Percentiles rank a stretch among this genome's conserved stretches.
phyloP scores from a whole-genome alignment of 2,888 invertebrate species.

The Ashinkailepas kermadecensis region DNA sequence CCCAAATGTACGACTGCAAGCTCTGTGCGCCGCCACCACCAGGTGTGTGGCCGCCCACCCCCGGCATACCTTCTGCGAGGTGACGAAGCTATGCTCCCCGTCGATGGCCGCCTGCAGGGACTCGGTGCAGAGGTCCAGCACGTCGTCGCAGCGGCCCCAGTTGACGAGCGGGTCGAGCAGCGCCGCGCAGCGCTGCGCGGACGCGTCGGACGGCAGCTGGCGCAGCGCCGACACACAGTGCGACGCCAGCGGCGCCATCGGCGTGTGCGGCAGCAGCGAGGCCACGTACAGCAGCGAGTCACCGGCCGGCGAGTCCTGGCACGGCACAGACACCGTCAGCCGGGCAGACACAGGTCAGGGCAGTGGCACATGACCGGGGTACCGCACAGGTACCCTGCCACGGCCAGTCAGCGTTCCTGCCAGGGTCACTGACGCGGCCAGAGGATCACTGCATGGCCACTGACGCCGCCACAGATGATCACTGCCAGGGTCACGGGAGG shows the following conservation, averaged over 20 bases:
- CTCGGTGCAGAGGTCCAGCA: slow-evolving; percentile 31
- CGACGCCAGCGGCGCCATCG: slow-evolving; percentile 32
- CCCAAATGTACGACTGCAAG: too few relatives aligned
- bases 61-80: slow-evolving; percentile 9
- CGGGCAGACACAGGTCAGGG: too few relatives aligned
- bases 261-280: slow-evolving; percentile 30
- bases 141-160: slow-evolving; percentile 32
- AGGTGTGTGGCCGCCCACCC: too few relatives aligned
- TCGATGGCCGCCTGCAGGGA: slow-evolving; percentile 30
- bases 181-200: not conserved
- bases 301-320: not conserved
- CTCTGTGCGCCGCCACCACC: too few relatives aligned
- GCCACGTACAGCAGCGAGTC: slow-evolving; percentile 30
- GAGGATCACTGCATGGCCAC: too few relatives aligned
- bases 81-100: not conserved
- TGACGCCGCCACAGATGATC: too few relatives aligned
- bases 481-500: too few relatives aligned
- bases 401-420: too few relatives aligned
- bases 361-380: too few relatives aligned
- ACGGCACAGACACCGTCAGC: too few relatives aligned
- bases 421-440: too few relatives aligned
- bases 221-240: slow-evolving; percentile 32
- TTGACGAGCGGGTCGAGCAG: slow-evolving; percentile 32
- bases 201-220: slow-evolving; percentile 23
- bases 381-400: too few relatives aligned